phyloP scores from a whole-genome alignment of 1,140 invertebrate genomes.

The Eciton burchellii region DNA sequence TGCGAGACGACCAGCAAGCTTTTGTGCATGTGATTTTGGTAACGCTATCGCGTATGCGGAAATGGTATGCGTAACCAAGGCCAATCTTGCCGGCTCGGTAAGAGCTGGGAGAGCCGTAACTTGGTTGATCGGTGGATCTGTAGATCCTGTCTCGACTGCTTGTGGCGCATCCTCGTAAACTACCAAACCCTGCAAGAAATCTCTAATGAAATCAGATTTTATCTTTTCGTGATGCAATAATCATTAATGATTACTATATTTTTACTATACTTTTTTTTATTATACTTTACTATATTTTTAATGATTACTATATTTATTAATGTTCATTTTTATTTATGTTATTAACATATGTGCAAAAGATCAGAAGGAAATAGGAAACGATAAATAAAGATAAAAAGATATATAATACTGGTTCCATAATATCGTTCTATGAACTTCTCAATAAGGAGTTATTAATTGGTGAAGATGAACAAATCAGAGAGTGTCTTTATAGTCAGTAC shows the following conservation, averaged over 20 bases:
- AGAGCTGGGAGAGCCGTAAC: conserved; percentile 85
- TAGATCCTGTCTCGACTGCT: conserved; percentile 77
- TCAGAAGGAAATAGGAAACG: background rate
- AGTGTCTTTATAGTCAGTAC: no score
- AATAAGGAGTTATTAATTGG: no score
- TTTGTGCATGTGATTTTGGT: conserved; percentile 89
- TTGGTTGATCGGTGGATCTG: conserved; percentile 75
- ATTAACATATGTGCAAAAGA: background rate
- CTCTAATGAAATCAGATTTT: background rate
- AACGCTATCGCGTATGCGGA: conserved; percentile 91
- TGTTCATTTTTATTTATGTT: background rate
- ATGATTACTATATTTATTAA: conserved; percentile 15
- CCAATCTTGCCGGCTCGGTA: conserved; percentile 88
- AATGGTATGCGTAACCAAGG: conserved; percentile 91
- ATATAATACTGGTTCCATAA: no score
- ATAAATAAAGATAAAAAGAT: conserved; percentile 2
- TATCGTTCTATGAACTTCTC: no score
- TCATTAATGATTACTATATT: background rate
- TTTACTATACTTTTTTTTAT: no score
- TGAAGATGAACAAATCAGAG: no score
- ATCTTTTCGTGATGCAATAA: background rate
- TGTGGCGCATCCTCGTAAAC: conserved; percentile 84
- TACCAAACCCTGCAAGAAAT: conserved; percentile 83
- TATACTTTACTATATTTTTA: no score
- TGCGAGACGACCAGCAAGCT: conserved; percentile 89